A percentile compares a stretch with the other conserved stretches of the same genome.
phyloP scores from a whole-genome alignment of 2,888 invertebrate genomes.

The Archips xylosteana region DNA sequence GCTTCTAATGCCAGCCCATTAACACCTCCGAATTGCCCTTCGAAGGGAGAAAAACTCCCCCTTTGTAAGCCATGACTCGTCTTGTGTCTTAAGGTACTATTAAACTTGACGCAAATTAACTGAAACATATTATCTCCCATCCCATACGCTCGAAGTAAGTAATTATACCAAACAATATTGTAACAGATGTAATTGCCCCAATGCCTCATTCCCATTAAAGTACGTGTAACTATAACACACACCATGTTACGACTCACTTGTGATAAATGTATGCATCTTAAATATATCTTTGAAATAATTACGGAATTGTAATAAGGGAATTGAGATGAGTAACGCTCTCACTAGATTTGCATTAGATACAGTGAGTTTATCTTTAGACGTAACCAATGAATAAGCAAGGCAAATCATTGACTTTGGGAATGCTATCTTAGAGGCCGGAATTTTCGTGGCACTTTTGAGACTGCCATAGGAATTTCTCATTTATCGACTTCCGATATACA shows the following conservation, averaged over 20 bases:
- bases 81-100: conserved; percentile 65
- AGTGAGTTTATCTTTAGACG: too few species aligned
- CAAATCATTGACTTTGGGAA: neutral
- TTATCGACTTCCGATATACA: too few species aligned
- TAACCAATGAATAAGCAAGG: too few species aligned
- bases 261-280: conserved; percentile 2
- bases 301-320: neutral
- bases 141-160: conserved; percentile 46
- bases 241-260: neutral
- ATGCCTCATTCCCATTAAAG: conserved; percentile 24
- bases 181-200: conserved; percentile 15
- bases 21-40: conserved; percentile 76
- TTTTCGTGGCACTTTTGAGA: too few species aligned
- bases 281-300: neutral
- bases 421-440: neutral
- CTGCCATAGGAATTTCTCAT: too few species aligned
- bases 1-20: conserved; percentile 76
- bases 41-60: conserved; percentile 72
- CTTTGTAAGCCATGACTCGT: conserved; percentile 55
- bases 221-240: conserved; percentile 1
- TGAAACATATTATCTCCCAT: conserved; percentile 52
- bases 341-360: neutral
- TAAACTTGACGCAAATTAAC: conserved; percentile 75
- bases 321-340: neutral
- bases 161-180: conserved; percentile 31